Percentiles rank a stretch among this genome's conserved stretches.
Conservation (phyloP, 2,888 invertebrate genomes). For the Urechis unicinctus region DNA sequence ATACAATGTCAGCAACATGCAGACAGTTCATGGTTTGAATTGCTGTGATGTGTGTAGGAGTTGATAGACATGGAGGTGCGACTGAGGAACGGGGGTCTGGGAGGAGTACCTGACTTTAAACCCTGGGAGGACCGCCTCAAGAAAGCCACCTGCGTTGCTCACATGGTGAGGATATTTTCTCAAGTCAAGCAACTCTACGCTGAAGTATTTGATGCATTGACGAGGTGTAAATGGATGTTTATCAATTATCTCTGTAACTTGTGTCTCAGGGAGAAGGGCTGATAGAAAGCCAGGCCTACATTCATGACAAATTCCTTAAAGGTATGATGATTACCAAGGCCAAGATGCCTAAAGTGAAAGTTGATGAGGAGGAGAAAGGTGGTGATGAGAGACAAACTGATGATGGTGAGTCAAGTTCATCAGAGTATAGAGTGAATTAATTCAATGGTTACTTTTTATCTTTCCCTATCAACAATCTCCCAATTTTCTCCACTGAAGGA, state of each 20-base stretch:
- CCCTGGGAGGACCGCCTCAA: conserved; percentile 37
- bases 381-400: background rate
- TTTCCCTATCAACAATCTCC: too few relatives aligned
- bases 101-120: conserved; percentile 44
- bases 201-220: too few relatives aligned
- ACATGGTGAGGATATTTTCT: conserved; percentile 32
- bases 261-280: conserved; percentile 36
- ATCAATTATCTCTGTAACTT: too few relatives aligned
- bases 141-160: conserved; percentile 29
- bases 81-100: conserved; percentile 47
- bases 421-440: too few relatives aligned
- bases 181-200: too few relatives aligned
- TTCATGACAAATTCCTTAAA: conserved; percentile 39
- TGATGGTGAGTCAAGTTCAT: too few relatives aligned
- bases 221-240: too few relatives aligned
- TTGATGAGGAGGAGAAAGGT: conserved; percentile 3
- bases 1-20: background rate
- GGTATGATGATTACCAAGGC: conserved; percentile 32
- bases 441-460: too few relatives aligned
- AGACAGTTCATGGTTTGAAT: background rate
- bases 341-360: background rate
- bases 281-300: conserved; percentile 30
- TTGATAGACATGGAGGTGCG: conserved; percentile 41
- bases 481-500: too few relatives aligned
- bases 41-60: conserved; percentile 25